Evolutionary conservation across 2,888 invertebrate species (phyloP).

Genomic region (Drosophila kambysellisi): DNA sequence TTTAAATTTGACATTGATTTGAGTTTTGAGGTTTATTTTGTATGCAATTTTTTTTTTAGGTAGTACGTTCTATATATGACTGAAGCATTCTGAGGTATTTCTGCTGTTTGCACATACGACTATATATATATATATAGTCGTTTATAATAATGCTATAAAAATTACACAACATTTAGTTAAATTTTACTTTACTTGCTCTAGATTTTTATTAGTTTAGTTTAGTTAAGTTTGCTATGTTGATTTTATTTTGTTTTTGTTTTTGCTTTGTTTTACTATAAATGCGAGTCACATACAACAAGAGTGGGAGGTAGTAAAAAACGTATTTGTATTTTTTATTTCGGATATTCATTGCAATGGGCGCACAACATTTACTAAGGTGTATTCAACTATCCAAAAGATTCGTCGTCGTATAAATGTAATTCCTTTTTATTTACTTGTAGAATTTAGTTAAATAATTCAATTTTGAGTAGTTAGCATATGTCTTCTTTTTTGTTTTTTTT

Average conservation of each 20-base stretch:
- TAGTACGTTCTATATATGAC: slow-evolving; percentile 46
- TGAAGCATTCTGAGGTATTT: slow-evolving; percentile 71
- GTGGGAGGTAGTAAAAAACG: slow-evolving; percentile 76
- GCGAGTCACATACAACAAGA: slow-evolving; percentile 78
- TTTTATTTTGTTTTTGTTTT: slow-evolving; percentile 12
- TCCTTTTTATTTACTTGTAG: slow-evolving; percentile 52
- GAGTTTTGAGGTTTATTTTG: slow-evolving; percentile 9
- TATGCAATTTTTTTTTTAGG: slow-evolving; percentile 4
- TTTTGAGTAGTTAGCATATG: slow-evolving; percentile 32
- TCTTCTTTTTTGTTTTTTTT: slow-evolving; percentile 27
- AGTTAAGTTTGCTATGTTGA: slow-evolving; percentile 55
- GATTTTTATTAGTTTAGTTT: slow-evolving; percentile 34
- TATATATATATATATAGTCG: slow-evolving; percentile 31
- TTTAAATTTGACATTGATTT: slow-evolving; percentile 38
- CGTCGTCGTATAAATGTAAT: slow-evolving; percentile 12
- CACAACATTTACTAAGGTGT: slow-evolving; percentile 78
- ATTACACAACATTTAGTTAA: slow-evolving; percentile 77
- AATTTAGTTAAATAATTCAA: slow-evolving; percentile 71
- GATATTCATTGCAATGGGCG: slow-evolving; percentile 46
- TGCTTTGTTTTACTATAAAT: slow-evolving; percentile 59
- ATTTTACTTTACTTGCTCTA: slow-evolving; percentile 56
- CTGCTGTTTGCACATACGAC: slow-evolving; percentile 39
- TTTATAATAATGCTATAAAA: slow-evolving; percentile 70
- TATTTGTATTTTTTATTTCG: slow-evolving; percentile 35
- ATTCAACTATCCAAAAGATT: slow-evolving; percentile 69